Evolutionary conservation across 30 jellyfish, hydroid and myxozoan genomes (phyloP).

Genomic region (Sanderia malayensis): DNA sequence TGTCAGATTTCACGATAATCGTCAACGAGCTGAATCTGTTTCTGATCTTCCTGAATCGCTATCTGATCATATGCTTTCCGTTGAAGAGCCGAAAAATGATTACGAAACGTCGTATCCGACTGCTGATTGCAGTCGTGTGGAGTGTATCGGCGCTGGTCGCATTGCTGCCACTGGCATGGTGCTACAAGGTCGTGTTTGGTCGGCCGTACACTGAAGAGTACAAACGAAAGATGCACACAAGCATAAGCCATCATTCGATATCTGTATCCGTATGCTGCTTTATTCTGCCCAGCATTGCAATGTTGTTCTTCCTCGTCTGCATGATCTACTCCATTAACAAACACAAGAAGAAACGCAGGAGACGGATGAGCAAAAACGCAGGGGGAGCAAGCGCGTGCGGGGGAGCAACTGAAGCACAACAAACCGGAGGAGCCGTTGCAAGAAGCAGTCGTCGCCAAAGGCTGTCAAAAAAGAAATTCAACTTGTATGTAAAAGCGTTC

Average conservation of each 20-base stretch:
- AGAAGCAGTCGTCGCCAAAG: not conserved
- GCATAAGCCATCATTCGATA: slow-evolving; percentile 48
- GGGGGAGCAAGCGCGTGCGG: too few species aligned
- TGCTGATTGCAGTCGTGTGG: slow-evolving; percentile 25
- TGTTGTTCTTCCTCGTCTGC: slow-evolving; percentile 46
- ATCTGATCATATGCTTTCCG: slow-evolving; percentile 57
- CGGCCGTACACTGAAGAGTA: slow-evolving; percentile 12
- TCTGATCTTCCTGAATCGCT: slow-evolving; percentile 54
- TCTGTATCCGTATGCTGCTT: slow-evolving; percentile 48
- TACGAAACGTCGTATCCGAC: slow-evolving; percentile 15
- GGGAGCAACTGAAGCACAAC: too few species aligned
- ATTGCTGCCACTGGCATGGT: slow-evolving; percentile 51
- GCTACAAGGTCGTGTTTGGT: slow-evolving; percentile 56
- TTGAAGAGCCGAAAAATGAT: slow-evolving; percentile 43
- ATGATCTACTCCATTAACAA: slow-evolving; percentile 31
- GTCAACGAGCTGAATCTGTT: slow-evolving; percentile 57
- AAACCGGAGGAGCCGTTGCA: too few species aligned
- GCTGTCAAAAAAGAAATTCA: slow-evolving; percentile 4
- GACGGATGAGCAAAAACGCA: slow-evolving; percentile 35
- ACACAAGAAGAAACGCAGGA: slow-evolving; percentile 43
- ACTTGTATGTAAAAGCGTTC: slow-evolving; percentile 53
- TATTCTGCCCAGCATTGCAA: slow-evolving; percentile 49
- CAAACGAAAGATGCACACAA: slow-evolving; percentile 12
- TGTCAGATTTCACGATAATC: slow-evolving; percentile 46
- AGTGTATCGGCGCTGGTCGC: slow-evolving; percentile 34